phyloP scores from a whole-genome alignment of 35 echinoderm and acorn worm genomes.

The Holothuria glaberrima region DNA sequence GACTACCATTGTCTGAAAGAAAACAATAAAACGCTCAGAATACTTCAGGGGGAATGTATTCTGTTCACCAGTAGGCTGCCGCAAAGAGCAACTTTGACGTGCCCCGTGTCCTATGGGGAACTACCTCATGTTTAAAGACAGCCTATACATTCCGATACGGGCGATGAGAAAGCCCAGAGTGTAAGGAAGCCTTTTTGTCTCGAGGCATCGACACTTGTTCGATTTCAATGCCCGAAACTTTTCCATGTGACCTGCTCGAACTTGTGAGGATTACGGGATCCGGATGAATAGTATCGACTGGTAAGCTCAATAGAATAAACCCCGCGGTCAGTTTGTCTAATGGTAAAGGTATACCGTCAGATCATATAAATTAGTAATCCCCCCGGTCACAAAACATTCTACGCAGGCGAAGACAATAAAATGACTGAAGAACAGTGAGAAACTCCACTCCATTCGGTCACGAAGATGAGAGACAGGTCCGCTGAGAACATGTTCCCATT shows the following conservation, averaged over 20 bases:
- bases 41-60: no score
- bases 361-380: constrained; percentile 52
- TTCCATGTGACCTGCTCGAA: constrained; percentile 41
- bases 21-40: no score
- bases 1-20: no score
- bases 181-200: constrained; percentile 52
- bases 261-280: constrained; percentile 22
- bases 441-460: constrained; percentile 27
- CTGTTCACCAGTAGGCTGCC: no score
- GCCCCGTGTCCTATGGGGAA: constrained; percentile 27
- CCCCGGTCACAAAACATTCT: constrained; percentile 6
- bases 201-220: constrained; percentile 29
- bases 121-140: not conserved
- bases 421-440: constrained; percentile 19
- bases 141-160: constrained; percentile 35
- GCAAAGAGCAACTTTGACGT: no score
- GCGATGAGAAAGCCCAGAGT: constrained; percentile 26
- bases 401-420: not conserved
- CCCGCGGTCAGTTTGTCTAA: constrained; percentile 26
- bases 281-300: constrained; percentile 18
- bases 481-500: constrained; percentile 9
- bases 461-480: constrained; percentile 20
- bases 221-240: constrained; percentile 41
- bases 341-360: constrained; percentile 23
- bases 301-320: constrained; percentile 20